phyloP scores from a whole-genome alignment of 2,113 vertebrate genomes.

The Heptranchias perlo region DNA sequence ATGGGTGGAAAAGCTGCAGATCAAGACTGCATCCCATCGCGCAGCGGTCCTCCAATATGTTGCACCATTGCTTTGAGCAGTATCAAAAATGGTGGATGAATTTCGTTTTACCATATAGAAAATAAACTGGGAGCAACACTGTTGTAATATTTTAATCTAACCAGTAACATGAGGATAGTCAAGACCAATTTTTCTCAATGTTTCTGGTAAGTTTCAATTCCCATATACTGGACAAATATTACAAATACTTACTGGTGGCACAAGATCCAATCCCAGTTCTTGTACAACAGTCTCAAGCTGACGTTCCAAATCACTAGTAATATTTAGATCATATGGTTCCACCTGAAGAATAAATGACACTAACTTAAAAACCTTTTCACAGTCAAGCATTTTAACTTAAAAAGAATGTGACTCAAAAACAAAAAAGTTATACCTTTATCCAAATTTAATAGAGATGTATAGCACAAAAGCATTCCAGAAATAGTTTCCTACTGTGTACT shows the following conservation, averaged over 20 bases:
- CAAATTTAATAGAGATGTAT: neutral
- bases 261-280: constrained; percentile 69
- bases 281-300: constrained; percentile 60
- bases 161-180: neutral
- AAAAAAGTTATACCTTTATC: neutral
- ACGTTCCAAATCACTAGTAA: constrained; percentile 69
- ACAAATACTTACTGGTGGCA: constrained; percentile 56
- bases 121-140: neutral
- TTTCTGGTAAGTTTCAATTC: neutral
- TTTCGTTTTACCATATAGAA: neutral
- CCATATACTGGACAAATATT: neutral
- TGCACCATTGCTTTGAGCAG: neutral
- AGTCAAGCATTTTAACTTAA: neutral
- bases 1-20: neutral
- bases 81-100: neutral
- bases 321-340: constrained; percentile 70
- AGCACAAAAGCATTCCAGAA: neutral
- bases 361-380: neutral
- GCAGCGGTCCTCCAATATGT: neutral
- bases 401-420: neutral
- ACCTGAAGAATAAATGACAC: constrained; percentile 56
- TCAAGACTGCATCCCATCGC: neutral
- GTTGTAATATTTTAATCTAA: neutral
- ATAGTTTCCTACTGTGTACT: neutral
- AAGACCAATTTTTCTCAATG: neutral